These are phyloP conservation scores for Hystrix cristata DNA, from an alignment of 2,113 vertebrate species.

Conservation along the genomic window DNA sequence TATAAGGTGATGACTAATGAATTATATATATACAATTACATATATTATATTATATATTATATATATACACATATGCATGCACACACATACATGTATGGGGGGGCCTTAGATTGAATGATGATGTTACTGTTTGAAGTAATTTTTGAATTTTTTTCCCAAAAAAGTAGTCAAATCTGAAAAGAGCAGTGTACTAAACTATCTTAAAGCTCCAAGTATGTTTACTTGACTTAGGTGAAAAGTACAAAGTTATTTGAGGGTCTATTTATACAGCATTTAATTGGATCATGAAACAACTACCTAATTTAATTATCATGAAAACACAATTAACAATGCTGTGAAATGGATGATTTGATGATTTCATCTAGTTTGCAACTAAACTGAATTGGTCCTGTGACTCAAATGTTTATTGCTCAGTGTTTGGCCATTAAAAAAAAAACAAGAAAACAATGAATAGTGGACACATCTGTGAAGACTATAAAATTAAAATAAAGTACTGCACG, in stretches of 20 bases:
- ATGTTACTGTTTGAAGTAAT: not conserved
- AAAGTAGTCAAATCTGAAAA: not conserved
- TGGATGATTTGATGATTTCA: constrained; percentile 60
- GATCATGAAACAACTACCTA: constrained; percentile 60
- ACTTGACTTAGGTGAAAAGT: constrained; percentile 49
- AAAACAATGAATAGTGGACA: constrained; percentile 35
- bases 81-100: not conserved
- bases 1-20: not conserved
- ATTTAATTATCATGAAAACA: constrained; percentile 64
- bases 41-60: not conserved
- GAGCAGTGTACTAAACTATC: not conserved
- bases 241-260: constrained; percentile 44
- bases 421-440: constrained; percentile 34
- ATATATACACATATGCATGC: not conserved
- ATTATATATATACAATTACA: not conserved
- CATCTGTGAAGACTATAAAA: constrained; percentile 7
- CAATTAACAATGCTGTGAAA: constrained; percentile 52
- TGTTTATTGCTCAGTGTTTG: constrained; percentile 41
- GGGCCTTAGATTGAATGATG: not conserved
- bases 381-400: not conserved
- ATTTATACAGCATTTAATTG: constrained; percentile 54
- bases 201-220: constrained; percentile 48
- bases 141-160: not conserved
- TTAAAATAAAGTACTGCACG: not conserved
- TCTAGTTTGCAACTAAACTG: constrained; percentile 43